phyloP scores from a whole-genome alignment of 1,140 invertebrate genomes.

The Oppia nitens region DNA sequence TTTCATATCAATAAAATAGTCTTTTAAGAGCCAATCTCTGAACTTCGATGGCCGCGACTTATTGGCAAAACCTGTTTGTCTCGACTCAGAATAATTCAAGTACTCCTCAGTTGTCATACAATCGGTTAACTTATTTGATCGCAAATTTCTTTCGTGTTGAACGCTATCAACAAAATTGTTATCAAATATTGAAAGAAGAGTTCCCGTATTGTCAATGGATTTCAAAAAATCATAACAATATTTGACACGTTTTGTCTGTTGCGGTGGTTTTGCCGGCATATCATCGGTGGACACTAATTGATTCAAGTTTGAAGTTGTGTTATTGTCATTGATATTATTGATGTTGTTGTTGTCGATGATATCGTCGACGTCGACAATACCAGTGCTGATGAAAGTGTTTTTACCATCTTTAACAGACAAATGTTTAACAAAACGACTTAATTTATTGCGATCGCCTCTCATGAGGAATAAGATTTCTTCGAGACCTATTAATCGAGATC shows the following conservation, averaged over 20 bases:
- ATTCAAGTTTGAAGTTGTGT: no score
- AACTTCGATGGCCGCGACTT: conserved; percentile 34
- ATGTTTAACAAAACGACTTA: conserved; percentile 38
- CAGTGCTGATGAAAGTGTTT: conserved; percentile 18
- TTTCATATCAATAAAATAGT: conserved; percentile 24
- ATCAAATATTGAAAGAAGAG: conserved; percentile 25
- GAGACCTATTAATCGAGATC: conserved; percentile 31
- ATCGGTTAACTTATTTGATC: conserved; percentile 26
- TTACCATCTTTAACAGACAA: conserved; percentile 32
- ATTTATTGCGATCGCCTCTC: conserved; percentile 42
- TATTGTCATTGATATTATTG: neutral
- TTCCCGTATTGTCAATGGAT: conserved; percentile 28
- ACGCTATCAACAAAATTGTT: conserved; percentile 25
- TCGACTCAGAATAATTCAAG: conserved; percentile 31
- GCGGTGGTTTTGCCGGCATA: conserved; percentile 7
- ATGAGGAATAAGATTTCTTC: conserved; percentile 47
- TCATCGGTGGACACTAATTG: no score
- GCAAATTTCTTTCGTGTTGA: conserved; percentile 26
- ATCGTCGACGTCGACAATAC: conserved; percentile 24
- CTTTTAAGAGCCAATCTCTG: conserved; percentile 35
- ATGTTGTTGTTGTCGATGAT: conserved; percentile 3
- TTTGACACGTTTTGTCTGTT: conserved; percentile 23
- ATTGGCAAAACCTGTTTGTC: conserved; percentile 33
- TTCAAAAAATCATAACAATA: conserved; percentile 28
- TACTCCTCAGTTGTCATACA: conserved; percentile 27